Evolutionary conservation across 2,888 invertebrate species (phyloP).

Genomic region (Scaptomyza flava): DNA sequence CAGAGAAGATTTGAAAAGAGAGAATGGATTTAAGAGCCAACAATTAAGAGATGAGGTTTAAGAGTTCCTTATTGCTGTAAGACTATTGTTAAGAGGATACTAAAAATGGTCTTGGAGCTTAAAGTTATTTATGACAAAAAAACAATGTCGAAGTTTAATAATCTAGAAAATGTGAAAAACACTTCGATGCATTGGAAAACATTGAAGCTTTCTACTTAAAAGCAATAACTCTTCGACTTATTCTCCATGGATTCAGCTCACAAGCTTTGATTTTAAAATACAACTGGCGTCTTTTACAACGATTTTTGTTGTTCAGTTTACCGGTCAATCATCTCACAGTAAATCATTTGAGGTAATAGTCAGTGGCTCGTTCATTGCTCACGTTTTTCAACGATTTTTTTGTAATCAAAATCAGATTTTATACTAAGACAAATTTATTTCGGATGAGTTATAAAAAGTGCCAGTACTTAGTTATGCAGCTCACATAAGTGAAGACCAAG

Average conservation of each 20-base stretch:
- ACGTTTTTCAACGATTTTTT: slow-evolving; percentile 53
- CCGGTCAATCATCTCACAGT: slow-evolving; percentile 66
- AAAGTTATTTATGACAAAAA: no score
- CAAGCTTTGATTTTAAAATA: slow-evolving; percentile 25
- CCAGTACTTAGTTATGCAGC: slow-evolving; percentile 44
- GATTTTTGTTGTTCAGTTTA: slow-evolving; percentile 22
- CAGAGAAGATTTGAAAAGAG: background rate
- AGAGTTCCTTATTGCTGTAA: no score
- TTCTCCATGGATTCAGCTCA: slow-evolving; percentile 7
- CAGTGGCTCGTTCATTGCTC: slow-evolving; percentile 17
- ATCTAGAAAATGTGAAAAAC: no score
- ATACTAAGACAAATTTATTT: slow-evolving; percentile 9
- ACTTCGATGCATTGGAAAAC: no score
- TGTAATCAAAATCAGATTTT: slow-evolving; percentile 44
- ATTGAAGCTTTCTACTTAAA: background rate
- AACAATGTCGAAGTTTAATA: no score
- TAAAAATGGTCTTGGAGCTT: no score
- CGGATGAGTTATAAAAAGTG: slow-evolving; percentile 11
- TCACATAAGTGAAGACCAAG: slow-evolving; percentile 45
- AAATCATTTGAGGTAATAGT: slow-evolving; percentile 60
- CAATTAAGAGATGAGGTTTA: background rate
- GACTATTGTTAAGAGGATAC: no score
- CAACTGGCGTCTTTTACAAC: slow-evolving; percentile 17
- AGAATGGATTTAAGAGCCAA: background rate
- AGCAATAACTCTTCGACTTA: background rate